A percentile compares a stretch with the other conserved stretches of the same genome.
Evolutionary conservation across 2,797 vertebrate genomes (phyloP).

Genomic region (Coranthus polyacanthus): DNA sequence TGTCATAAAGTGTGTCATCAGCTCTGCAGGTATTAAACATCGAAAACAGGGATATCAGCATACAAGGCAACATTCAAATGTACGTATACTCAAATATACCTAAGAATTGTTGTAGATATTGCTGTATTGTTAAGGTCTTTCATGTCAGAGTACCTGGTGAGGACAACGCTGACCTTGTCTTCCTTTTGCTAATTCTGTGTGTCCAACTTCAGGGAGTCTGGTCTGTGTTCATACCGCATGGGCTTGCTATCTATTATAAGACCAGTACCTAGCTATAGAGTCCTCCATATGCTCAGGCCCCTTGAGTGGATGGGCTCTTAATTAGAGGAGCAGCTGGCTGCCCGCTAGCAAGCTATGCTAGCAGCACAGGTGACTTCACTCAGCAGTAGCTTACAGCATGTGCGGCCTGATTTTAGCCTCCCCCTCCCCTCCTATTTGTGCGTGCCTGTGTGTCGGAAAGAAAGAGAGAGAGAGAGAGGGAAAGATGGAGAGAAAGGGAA

Average conservation of each 20-base stretch:
- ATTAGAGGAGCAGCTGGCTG: slow-evolving; percentile 85
- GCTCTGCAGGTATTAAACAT: slow-evolving; percentile 51
- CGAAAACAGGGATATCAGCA: slow-evolving; percentile 33
- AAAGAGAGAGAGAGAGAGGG: slow-evolving; percentile 4
- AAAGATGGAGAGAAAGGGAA: slow-evolving; percentile 2
- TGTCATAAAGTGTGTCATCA: slow-evolving; percentile 45
- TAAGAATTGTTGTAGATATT: slow-evolving; percentile 5
- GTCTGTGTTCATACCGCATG: slow-evolving; percentile 42
- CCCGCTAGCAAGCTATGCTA: slow-evolving; percentile 81
- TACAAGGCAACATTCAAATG: not conserved
- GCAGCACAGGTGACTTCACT: slow-evolving; percentile 81
- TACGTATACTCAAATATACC: slow-evolving; percentile 4
- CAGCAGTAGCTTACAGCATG: slow-evolving; percentile 81
- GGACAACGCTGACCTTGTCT: slow-evolving; percentile 21
- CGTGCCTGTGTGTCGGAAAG: slow-evolving; percentile 31
- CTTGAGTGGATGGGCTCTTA: slow-evolving; percentile 75
- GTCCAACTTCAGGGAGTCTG: slow-evolving; percentile 42
- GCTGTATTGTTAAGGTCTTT: not conserved
- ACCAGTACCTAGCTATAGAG: slow-evolving; percentile 63
- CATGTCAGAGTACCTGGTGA: not conserved
- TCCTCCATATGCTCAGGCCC: slow-evolving; percentile 76
- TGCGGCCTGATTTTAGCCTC: slow-evolving; percentile 73
- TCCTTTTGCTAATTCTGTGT: slow-evolving; percentile 23
- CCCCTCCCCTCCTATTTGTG: slow-evolving; percentile 9
- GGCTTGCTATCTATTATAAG: slow-evolving; percentile 65